Evolutionary conservation across 2,888 invertebrate genomes (phyloP).

Genomic region (Gymnoscelis rufifasciata): DNA sequence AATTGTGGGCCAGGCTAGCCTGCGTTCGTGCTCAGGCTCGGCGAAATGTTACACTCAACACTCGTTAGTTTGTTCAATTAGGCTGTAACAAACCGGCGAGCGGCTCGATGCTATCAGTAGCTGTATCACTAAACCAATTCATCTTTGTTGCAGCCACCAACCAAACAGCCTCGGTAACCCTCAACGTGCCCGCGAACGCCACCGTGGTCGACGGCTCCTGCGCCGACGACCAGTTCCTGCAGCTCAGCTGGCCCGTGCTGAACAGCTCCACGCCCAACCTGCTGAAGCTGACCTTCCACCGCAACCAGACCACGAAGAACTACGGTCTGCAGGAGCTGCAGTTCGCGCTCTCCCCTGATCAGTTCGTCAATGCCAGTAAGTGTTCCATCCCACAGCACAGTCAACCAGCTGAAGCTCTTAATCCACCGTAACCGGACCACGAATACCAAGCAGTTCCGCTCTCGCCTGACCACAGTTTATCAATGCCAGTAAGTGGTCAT

Average conservation of each 20-base stretch:
- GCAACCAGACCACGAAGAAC: conserved; percentile 53
- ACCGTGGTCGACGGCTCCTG: conserved; percentile 48
- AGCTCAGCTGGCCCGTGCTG: conserved; percentile 40
- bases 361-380: conserved; percentile 64
- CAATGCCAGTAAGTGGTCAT: too few relatives aligned
- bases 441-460: not conserved
- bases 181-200: conserved; percentile 58
- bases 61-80: too few relatives aligned
- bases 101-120: too few relatives aligned
- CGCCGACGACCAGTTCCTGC: conserved; percentile 47
- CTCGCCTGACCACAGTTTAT: too few relatives aligned
- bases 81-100: too few relatives aligned
- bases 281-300: conserved; percentile 48
- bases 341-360: conserved; percentile 51
- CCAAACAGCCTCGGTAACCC: conserved; percentile 32
- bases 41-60: too few relatives aligned
- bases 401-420: not conserved
- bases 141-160: conserved; percentile 50
- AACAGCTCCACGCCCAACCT: conserved; percentile 37
- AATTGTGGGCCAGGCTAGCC: too few relatives aligned
- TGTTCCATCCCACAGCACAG: conserved; percentile 16
- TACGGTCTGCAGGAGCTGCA: conserved; percentile 51
- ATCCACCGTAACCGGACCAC: not conserved
- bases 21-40: too few relatives aligned
- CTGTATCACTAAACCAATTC: too few relatives aligned